These are phyloP conservation scores for Rugalucina vietnamica DNA, from an alignment of 2,888 invertebrate species.

Conservation along the genomic window DNA sequence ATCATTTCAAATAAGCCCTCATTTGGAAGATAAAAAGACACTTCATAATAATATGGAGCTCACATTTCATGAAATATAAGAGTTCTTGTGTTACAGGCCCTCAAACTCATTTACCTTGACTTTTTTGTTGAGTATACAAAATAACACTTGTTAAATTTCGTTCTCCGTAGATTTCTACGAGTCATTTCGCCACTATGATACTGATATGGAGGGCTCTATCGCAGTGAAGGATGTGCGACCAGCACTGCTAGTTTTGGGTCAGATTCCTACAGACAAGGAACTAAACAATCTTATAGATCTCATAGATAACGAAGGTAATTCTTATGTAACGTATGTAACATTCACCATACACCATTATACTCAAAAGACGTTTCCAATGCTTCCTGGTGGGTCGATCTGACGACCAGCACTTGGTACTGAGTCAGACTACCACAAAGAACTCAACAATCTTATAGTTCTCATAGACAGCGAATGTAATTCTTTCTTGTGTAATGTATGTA, in stretches of 20 bases:
- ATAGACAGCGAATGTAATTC: slow-evolving; percentile 21
- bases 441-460: slow-evolving; percentile 36
- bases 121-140: too few relatives aligned
- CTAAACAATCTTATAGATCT: slow-evolving; percentile 39
- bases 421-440: slow-evolving; percentile 55
- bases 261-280: slow-evolving; percentile 49
- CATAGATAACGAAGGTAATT: slow-evolving; percentile 16
- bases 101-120: too few relatives aligned
- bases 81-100: too few relatives aligned
- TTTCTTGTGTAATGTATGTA: too few relatives aligned
- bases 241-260: slow-evolving; percentile 47
- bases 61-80: too few relatives aligned
- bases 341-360: too few relatives aligned
- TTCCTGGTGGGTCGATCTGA: too few relatives aligned
- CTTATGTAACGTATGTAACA: too few relatives aligned
- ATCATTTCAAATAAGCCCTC: too few relatives aligned
- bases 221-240: slow-evolving; percentile 27
- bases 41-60: too few relatives aligned
- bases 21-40: too few relatives aligned
- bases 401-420: slow-evolving; percentile 44
- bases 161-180: slow-evolving; percentile 39
- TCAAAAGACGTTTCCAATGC: too few relatives aligned
- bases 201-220: slow-evolving; percentile 19
- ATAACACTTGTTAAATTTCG: neutral
- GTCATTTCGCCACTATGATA: slow-evolving; percentile 47